These are phyloP conservation scores for Rissa tridactyla DNA, from an alignment of 2,113 vertebrate genomes.

Conservation along the genomic window DNA sequence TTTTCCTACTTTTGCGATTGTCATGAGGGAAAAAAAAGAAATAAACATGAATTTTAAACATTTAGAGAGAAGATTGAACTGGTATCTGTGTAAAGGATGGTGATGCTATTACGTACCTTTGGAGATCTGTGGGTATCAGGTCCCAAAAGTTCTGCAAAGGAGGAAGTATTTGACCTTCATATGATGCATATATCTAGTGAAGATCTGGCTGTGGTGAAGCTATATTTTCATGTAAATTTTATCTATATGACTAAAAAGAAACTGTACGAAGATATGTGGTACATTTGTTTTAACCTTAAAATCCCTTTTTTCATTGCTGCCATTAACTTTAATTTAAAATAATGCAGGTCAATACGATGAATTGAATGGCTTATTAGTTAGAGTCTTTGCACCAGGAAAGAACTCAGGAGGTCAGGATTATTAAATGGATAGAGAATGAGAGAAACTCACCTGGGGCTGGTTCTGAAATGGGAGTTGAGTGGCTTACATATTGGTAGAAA, in stretches of 20 bases:
- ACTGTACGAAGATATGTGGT: neutral
- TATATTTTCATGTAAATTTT: neutral
- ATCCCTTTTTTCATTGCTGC: neutral
- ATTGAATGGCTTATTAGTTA: slow-evolving; percentile 27
- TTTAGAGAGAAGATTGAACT: neutral
- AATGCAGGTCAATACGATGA: neutral
- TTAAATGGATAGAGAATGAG: slow-evolving; percentile 57
- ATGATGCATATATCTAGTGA: neutral
- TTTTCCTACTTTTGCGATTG: neutral
- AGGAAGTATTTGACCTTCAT: neutral
- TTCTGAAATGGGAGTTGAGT: neutral
- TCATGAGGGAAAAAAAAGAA: neutral
- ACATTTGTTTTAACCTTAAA: neutral
- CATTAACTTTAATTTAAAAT: slow-evolving; percentile 41
- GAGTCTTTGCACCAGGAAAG: slow-evolving; percentile 39
- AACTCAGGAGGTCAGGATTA: slow-evolving; percentile 35
- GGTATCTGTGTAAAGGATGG: neutral
- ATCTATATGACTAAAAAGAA: neutral
- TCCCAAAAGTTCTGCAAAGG: neutral
- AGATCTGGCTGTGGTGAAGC: neutral
- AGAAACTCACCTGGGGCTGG: neutral
- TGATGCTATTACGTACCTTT: neutral
- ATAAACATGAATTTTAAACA: neutral
- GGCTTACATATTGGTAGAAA: neutral
- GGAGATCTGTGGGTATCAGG: neutral